Percentiles rank a stretch among this genome's conserved stretches.
Evolutionary conservation across 2,797 vertebrate genomes (phyloP).

Genomic region (Myotis pilosus): DNA sequence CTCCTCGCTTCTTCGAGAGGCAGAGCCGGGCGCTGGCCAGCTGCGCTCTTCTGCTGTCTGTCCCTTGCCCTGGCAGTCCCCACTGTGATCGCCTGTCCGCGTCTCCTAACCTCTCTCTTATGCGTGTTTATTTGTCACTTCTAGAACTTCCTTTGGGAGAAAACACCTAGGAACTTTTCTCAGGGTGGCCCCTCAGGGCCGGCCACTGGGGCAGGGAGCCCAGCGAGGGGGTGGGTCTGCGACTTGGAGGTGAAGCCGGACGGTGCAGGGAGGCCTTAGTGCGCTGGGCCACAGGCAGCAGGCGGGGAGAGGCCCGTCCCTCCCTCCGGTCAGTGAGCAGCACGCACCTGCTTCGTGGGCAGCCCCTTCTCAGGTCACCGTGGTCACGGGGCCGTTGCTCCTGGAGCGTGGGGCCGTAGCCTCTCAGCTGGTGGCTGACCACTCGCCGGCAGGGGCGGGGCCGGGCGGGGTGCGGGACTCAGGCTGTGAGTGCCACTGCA

Average conservation of each 20-base stretch:
- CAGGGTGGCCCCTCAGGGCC: not conserved
- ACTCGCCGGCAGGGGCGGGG: fast-evolving
- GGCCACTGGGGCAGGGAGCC: fast-evolving
- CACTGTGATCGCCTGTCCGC: too few relatives aligned
- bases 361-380: not conserved
- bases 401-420: fast-evolving
- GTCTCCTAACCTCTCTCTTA: not conserved
- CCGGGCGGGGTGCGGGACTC: not conserved
- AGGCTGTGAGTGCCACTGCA: fast-evolving
- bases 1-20: not conserved
- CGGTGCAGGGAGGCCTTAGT: too few relatives aligned
- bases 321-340: too few relatives aligned
- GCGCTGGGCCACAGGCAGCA: too few relatives aligned
- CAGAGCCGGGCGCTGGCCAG: fast-evolving
- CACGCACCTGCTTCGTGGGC: fast-evolving
- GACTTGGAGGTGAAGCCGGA: too few relatives aligned
- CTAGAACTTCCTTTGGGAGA: not conserved
- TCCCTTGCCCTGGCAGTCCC: too few relatives aligned
- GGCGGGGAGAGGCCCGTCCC: too few relatives aligned
- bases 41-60: too few relatives aligned
- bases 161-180: not conserved
- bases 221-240: not conserved
- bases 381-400: not conserved
- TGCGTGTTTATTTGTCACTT: not conserved
- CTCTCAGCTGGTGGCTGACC: fast-evolving